These are phyloP conservation scores for Charadrius vociferus DNA, from an alignment of 2,113 vertebrate species.

Conservation along the genomic window DNA sequence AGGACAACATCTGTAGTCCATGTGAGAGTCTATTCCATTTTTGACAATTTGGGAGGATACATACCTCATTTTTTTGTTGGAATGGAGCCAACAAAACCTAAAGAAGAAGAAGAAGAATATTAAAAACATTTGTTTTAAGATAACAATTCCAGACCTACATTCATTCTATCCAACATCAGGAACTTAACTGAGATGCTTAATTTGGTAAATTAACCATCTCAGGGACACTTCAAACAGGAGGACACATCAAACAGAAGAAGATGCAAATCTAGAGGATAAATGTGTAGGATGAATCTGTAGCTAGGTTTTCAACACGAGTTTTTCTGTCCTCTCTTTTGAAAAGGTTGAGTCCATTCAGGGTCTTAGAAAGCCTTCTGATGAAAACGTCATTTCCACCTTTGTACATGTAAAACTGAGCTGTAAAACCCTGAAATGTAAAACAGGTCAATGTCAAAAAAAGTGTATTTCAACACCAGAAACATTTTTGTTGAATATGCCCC, in stretches of 20 bases:
- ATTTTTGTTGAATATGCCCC: background rate
- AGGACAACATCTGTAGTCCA: background rate
- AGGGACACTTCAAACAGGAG: background rate
- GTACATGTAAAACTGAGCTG: background rate
- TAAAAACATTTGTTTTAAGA: background rate
- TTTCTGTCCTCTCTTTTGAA: background rate
- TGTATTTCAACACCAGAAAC: background rate
- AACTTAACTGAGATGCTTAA: background rate
- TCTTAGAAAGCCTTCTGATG: background rate
- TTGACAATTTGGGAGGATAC: background rate
- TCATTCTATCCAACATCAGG: background rate
- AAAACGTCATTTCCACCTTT: background rate
- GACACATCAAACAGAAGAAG: background rate
- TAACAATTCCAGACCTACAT: background rate
- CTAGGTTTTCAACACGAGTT: background rate
- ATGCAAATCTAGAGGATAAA: background rate
- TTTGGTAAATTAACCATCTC: background rate
- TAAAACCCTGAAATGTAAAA: background rate
- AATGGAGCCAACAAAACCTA: background rate
- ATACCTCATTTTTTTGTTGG: background rate
- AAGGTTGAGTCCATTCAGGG: background rate
- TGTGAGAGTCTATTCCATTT: background rate
- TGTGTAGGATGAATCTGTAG: background rate
- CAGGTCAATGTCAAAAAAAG: background rate
- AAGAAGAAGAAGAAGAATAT: background rate